Evolutionary conservation across 2,888 invertebrate genomes (phyloP).

Genomic region (Drosophila paramelanica): DNA sequence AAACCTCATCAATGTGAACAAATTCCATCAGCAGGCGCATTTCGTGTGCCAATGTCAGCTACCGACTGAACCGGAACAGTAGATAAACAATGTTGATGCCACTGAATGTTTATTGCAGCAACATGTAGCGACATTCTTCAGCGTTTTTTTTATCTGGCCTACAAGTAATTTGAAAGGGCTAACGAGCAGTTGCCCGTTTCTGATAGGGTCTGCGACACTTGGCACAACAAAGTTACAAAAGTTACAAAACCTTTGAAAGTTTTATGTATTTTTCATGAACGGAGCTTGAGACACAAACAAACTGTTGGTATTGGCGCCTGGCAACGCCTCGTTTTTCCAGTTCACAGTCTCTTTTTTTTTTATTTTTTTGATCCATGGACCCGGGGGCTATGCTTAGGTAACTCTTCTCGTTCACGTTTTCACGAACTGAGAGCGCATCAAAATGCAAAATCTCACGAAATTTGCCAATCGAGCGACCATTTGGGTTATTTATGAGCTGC

Average conservation of each 20-base stretch:
- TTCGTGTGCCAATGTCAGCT: slow-evolving; percentile 41
- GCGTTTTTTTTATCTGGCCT: slow-evolving; percentile 4
- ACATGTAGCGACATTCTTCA: slow-evolving; percentile 32
- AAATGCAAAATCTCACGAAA: slow-evolving; percentile 82
- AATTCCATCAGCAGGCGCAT: slow-evolving; percentile 37
- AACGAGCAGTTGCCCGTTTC: slow-evolving; percentile 12
- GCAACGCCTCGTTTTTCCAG: slow-evolving; percentile 63
- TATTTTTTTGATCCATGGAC: slow-evolving; percentile 1
- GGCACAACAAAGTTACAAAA: slow-evolving; percentile 15
- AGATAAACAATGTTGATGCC: slow-evolving; percentile 33
- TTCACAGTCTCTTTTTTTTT: slow-evolving; percentile 14
- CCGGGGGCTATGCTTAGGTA: slow-evolving; percentile 71
- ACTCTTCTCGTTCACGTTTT: slow-evolving; percentile 76
- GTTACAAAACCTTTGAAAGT: slow-evolving; percentile 20
- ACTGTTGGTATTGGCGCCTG: slow-evolving; percentile 22
- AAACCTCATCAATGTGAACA: slow-evolving; percentile 25
- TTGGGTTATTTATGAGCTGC: slow-evolving; percentile 72
- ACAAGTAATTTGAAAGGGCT: slow-evolving; percentile 1
- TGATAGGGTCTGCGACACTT: slow-evolving; percentile 21
- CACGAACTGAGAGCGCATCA: slow-evolving; percentile 82
- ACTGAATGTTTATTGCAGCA: slow-evolving; percentile 28
- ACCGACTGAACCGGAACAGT: slow-evolving; percentile 34
- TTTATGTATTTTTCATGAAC: slow-evolving; percentile 45
- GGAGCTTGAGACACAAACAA: slow-evolving; percentile 11
- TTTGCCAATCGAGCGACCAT: slow-evolving; percentile 77